These are phyloP conservation scores for Styela clava DNA, from an alignment of 23 tunicate genomes.

Conservation along the genomic window DNA sequence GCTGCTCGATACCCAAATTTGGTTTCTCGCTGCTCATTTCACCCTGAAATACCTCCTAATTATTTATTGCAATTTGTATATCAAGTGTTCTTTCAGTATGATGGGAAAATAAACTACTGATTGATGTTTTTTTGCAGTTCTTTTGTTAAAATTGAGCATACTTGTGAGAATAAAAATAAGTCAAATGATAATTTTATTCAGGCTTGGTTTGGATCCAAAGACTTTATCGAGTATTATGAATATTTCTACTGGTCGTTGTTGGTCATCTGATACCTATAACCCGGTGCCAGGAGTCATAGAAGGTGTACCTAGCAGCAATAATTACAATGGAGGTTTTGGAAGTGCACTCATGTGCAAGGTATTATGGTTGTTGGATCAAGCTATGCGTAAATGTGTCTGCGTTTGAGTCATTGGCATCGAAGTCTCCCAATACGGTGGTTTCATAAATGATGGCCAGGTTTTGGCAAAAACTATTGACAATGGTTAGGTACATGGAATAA, in stretches of 20 bases:
- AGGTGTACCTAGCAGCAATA: conserved; percentile 86
- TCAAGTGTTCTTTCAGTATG: too few species aligned
- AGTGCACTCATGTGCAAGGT: conserved; percentile 91
- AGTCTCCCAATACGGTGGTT: background rate
- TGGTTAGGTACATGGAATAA: too few species aligned
- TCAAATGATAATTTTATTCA: conserved; percentile 12
- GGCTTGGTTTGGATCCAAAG: conserved; percentile 90
- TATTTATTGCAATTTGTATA: too few species aligned
- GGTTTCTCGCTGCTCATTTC: too few species aligned
- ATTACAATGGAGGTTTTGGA: conserved; percentile 93
- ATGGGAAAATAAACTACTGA: too few species aligned
- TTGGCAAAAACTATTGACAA: background rate
- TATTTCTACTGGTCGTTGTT: conserved; percentile 93
- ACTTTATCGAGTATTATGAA: conserved; percentile 75
- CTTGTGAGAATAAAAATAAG: too few species aligned
- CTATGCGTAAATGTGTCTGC: background rate
- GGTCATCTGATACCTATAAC: conserved; percentile 98
- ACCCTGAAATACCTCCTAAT: too few species aligned
- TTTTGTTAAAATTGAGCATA: too few species aligned
- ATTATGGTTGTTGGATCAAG: too few species aligned
- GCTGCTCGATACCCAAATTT: too few species aligned
- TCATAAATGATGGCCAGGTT: background rate
- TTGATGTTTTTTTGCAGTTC: too few species aligned
- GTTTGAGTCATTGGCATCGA: background rate
- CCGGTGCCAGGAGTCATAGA: conserved; percentile 96